Base-by-base conservation (phyloP, 2,888 invertebrate species). In the Ashinkailepas kermadecensis region DNA sequence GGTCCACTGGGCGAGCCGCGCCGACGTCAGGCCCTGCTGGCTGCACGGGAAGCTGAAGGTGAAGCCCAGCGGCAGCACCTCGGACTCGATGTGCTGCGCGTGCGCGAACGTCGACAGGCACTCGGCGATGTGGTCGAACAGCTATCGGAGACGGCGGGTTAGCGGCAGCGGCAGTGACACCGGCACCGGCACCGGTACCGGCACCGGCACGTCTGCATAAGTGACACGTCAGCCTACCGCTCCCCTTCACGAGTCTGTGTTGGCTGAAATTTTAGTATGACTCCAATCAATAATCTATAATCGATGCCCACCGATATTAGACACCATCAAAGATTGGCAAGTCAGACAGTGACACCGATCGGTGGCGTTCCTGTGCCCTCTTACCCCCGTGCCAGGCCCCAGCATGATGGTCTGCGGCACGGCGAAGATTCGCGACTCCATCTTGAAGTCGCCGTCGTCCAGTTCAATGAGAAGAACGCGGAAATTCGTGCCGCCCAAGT, bases 401-500 rank as follows among this genome's bases (percentile, higher is more conserved):
- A 93, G 89, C 98, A 98, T 99, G 84, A 99, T 93, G 86, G 93
- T 92, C 86, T 95, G 93, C 74, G 99, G 97, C 87, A 99, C 95
- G 82, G 96, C 95, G 89, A 95, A 99, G 87, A 98, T 98, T 89
- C 97, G 97, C 83, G 96, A 96, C 88, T 95, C 93, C 97, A 98
- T 97, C 87, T 95, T 93, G 87, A 96, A 96, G 86, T 94, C 84
- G 86, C 93, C 92, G 82, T 92, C 93, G 83, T 93, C 92, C 86
- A 98, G 89, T 86, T 94, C 93, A 87, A 99, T 95, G 82, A 97
- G 91, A 84, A 99, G 90, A 25, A 99, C 98, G 85, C 98, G 92
- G 90, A 99, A 99, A 88, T 99, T 99, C 81, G 98, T 99, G 81
- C 99, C 99, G 81, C 99, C 99, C 87, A 99, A 91, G 89, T 99